Base-by-base conservation (phyloP, 2,113 vertebrate species). In the Colistium nudipinnis region DNA sequence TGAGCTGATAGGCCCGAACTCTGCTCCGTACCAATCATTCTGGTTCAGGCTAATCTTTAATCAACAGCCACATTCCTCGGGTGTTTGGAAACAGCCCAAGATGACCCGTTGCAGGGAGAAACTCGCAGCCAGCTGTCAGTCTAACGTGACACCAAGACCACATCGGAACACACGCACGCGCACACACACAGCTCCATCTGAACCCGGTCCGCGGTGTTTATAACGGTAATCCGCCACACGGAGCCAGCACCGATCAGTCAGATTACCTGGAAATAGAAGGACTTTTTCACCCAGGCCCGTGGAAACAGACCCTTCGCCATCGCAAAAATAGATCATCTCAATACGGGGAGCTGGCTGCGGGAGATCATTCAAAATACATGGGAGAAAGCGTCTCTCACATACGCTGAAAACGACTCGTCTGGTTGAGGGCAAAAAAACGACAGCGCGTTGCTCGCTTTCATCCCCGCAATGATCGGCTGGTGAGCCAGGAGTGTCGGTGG, bases 231-330 rank as follows among this genome's bases (percentile, higher is more conserved):
- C 22, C 0, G 11, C 7, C 31, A 36, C 19, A 44, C 27, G 19
- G 8, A 51, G 6, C 17, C n/a, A 44, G 14, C 1, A 35, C 14
- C 0, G 16, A 24, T 1, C 22, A 43, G 4, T 8, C 4, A 19
- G 19, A 24, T 82, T 95, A 97, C 96, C 95, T 97, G 95, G 80
- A 95, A 93, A 82, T 93, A 93, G 78, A 88, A 94, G 49, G 94
- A 94, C 88, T 94, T 96, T 86, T 94, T 94, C 63, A 95, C 92
- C 94, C 95, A 96, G 93, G 95, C 93, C 92, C 94, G 94, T 90
- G 95, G 89, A 92, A 95, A 93, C 89, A 97, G 92, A 92, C 91
- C 93, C 93, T 93, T 96, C 93, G 96, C 96, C 96, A 98, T 98
- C 91, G 93, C 92, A 93, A 70, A 90, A 93, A 93, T 90, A 66